Evolutionary conservation across 1,140 invertebrate genomes (phyloP).

Genomic region (Arion vulgaris): DNA sequence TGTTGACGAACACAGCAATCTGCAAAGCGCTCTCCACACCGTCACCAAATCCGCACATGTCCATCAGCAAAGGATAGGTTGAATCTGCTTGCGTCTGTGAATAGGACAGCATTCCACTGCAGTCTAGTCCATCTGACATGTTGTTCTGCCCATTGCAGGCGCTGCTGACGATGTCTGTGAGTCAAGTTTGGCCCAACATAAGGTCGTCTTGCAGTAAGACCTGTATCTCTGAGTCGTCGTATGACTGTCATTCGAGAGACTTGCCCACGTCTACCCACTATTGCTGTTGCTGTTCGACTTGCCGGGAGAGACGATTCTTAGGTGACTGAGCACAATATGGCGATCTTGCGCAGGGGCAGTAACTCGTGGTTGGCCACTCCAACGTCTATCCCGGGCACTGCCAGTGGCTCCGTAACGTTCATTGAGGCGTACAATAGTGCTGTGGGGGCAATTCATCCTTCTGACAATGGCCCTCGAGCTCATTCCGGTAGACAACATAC

Average conservation of each 20-base stretch:
- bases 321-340: not conserved
- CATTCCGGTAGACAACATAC: not conserved
- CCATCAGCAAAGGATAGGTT: not conserved
- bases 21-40: not conserved
- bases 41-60: not conserved
- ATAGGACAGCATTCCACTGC: not conserved
- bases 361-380: not conserved
- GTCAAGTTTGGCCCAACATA: not conserved
- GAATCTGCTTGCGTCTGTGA: not conserved
- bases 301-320: slow-evolving; percentile 5
- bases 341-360: not conserved
- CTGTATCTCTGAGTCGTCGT: not conserved
- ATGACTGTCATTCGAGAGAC: not conserved
- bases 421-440: not conserved
- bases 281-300: slow-evolving; percentile 1
- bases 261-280: not conserved
- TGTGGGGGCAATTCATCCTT: not conserved
- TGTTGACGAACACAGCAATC: slow-evolving; percentile 2
- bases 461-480: not conserved
- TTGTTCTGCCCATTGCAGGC: slow-evolving; percentile 3
- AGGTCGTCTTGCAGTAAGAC: not conserved
- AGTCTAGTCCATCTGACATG: slow-evolving; percentile 5
- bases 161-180: slow-evolving; percentile 5
- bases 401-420: not conserved
- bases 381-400: not conserved